These are phyloP conservation scores for Nycteola revayana DNA, from an alignment of 2,888 invertebrate genomes.

Conservation along the genomic window DNA sequence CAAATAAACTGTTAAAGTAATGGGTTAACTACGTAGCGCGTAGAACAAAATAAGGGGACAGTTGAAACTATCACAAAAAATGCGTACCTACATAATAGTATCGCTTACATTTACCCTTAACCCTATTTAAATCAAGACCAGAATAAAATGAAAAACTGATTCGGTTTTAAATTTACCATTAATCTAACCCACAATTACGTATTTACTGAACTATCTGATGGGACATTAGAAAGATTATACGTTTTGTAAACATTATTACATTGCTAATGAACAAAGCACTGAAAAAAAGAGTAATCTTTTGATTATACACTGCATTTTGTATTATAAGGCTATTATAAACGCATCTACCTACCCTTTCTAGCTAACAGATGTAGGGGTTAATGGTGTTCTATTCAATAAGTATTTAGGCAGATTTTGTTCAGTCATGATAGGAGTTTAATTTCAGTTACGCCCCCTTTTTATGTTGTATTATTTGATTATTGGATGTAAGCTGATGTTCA, in stretches of 20 bases:
- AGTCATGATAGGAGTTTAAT: slow-evolving; percentile 57
- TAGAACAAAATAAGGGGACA: too few relatives aligned
- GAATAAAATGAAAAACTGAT: slow-evolving; percentile 8
- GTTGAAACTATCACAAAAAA: too few relatives aligned
- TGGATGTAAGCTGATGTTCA: neutral
- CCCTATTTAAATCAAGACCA: slow-evolving; percentile 1
- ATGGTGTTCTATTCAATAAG: slow-evolving; percentile 47
- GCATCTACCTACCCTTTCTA: slow-evolving; percentile 67
- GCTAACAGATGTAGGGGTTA: slow-evolving; percentile 53
- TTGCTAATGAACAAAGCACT: slow-evolving; percentile 71
- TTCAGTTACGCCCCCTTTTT: slow-evolving; percentile 35
- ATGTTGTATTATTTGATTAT: slow-evolving; percentile 9
- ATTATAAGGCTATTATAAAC: slow-evolving; percentile 77
- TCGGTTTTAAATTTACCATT: slow-evolving; percentile 18
- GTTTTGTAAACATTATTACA: slow-evolving; percentile 53
- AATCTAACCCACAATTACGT: slow-evolving; percentile 63
- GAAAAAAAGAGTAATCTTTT: slow-evolving; percentile 77
- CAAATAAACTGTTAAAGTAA: too few relatives aligned
- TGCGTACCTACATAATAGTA: too few relatives aligned
- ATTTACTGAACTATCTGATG: slow-evolving; percentile 55
- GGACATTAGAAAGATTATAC: slow-evolving; percentile 60
- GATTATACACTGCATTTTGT: slow-evolving; percentile 61
- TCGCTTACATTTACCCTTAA: neutral
- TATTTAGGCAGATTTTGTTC: slow-evolving; percentile 45
- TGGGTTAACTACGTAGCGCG: too few relatives aligned